Percentiles rank a stretch among this genome's conserved stretches.
These are phyloP conservation scores for Dromas ardeola DNA, from an alignment of 2,113 vertebrate species.

Conservation along the genomic window DNA sequence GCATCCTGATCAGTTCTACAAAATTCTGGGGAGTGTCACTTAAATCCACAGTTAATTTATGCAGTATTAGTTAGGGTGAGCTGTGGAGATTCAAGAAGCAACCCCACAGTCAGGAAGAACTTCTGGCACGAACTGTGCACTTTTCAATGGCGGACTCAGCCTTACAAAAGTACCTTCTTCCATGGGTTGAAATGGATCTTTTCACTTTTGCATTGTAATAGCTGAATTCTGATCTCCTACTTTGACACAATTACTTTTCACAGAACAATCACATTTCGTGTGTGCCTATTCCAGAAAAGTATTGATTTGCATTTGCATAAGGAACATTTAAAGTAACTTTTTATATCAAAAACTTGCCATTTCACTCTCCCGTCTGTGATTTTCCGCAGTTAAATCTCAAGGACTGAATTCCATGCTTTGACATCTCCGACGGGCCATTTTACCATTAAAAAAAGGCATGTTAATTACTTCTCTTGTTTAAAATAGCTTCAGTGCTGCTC, in stretches of 20 bases:
- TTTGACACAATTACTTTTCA: neutral
- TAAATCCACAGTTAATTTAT: neutral
- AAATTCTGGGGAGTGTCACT: neutral
- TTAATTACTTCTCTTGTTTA: neutral
- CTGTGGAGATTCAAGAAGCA: neutral
- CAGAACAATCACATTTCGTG: neutral
- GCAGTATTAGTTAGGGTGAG: neutral
- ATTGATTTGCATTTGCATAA: neutral
- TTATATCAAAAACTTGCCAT: neutral
- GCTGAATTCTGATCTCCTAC: neutral
- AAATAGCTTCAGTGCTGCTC: neutral
- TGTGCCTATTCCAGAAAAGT: neutral
- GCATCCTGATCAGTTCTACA: neutral
- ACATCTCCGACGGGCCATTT: neutral
- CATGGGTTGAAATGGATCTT: neutral
- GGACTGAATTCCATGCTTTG: neutral
- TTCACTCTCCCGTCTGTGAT: neutral
- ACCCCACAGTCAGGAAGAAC: neutral
- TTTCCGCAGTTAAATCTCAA: neutral
- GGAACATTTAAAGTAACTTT: neutral
- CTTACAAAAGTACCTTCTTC: neutral
- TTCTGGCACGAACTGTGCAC: neutral
- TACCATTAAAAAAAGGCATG: neutral
- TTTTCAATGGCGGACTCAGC: neutral
- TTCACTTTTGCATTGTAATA: neutral